phyloP scores from a whole-genome alignment of 2,888 invertebrate species.

The Conomelus anceps region DNA sequence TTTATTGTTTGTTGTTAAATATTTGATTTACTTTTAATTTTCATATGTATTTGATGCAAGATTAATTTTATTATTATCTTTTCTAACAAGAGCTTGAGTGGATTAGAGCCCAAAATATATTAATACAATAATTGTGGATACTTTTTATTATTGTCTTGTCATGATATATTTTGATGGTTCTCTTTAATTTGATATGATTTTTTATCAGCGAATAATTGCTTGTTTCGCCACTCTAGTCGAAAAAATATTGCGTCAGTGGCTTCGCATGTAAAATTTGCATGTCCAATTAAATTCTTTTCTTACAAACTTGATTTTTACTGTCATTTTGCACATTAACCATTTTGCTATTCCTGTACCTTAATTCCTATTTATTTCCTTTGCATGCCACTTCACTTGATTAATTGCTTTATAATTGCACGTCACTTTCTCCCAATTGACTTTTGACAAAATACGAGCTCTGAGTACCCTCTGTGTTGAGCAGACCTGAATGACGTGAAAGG shows the following conservation, averaged over 20 bases:
- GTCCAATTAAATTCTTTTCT: background rate
- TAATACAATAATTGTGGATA: background rate
- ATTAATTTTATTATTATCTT: background rate
- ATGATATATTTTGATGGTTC: background rate
- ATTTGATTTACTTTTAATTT: background rate
- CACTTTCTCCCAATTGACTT: background rate
- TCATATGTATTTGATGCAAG: background rate
- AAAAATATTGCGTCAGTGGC: background rate
- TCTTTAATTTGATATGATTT: background rate
- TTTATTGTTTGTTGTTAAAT: background rate
- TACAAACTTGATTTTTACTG: background rate
- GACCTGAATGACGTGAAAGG: background rate
- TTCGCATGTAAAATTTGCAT: background rate
- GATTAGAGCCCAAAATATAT: background rate
- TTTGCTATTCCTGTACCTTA: background rate
- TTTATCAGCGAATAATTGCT: background rate
- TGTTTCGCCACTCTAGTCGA: background rate
- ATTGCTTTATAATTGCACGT: background rate
- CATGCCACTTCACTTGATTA: background rate
- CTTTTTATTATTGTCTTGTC: background rate
- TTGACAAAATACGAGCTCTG: background rate
- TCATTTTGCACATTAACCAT: background rate
- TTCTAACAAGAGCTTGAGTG: background rate
- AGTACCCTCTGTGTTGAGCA: background rate
- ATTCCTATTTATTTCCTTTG: background rate